A percentile compares a stretch with the other conserved stretches of the same genome.
Conservation (phyloP, 1,140 invertebrate genomes). For the Cepaea nemoralis region DNA sequence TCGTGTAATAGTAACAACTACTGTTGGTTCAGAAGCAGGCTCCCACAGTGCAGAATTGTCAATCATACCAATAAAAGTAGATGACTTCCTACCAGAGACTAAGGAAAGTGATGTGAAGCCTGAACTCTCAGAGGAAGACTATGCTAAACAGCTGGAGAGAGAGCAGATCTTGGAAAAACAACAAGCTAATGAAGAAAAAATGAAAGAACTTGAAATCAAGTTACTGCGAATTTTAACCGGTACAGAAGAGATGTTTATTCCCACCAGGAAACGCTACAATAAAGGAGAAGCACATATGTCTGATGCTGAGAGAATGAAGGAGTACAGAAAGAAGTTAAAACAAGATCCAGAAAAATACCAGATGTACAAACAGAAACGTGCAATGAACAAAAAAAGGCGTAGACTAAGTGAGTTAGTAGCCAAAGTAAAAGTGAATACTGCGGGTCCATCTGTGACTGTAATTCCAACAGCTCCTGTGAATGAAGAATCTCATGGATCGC, state of each 20-base stretch:
- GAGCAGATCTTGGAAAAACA: conserved; percentile 37
- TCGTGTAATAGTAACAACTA: conserved; percentile 35
- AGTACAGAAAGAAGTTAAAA: conserved; percentile 34
- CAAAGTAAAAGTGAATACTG: conserved; percentile 20
- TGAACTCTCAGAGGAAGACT: conserved; percentile 37
- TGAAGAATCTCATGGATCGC: conserved; percentile 34
- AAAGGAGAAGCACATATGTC: conserved; percentile 6
- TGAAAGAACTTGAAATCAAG: conserved; percentile 37
- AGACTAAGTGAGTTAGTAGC: conserved; percentile 24
- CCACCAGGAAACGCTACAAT: conserved; percentile 26
- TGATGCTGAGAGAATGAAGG: conserved; percentile 40
- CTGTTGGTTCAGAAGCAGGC: conserved; percentile 33
- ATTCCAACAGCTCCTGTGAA: conserved; percentile 26
- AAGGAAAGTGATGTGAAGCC: conserved; percentile 33
- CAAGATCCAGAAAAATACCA: conserved; percentile 41
- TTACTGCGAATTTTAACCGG: conserved; percentile 30
- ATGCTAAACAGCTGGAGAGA: conserved; percentile 37
- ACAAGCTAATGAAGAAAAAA: conserved; percentile 36
- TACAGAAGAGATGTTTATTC: conserved; percentile 34
- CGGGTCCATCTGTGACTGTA: conserved; percentile 12
- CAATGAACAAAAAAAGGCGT: conserved; percentile 23
- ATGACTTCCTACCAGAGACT: conserved; percentile 34
- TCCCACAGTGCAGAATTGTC: conserved; percentile 37
- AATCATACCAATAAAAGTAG: conserved; percentile 27
- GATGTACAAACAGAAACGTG: conserved; percentile 38